Base-by-base conservation (phyloP, 2,888 invertebrate genomes). In the Drosophila rubida region DNA sequence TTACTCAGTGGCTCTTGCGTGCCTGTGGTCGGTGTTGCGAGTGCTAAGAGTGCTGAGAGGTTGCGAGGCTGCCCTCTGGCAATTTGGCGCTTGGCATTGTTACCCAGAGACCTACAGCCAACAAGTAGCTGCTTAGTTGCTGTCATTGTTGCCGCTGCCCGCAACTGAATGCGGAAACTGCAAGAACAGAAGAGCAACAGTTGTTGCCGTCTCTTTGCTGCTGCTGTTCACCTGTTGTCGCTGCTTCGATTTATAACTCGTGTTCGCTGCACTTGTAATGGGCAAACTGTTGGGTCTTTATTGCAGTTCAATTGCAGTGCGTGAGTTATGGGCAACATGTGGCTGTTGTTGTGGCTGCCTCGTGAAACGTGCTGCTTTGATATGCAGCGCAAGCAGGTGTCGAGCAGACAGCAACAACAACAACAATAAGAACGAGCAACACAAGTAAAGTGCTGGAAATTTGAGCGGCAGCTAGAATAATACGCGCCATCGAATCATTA, bases 291-390 rank as follows among this genome's bases (percentile, higher is more conserved):
- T 19, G 3, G 19, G 19, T 3, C 1, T 77, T 78, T 78, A 75
- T 78, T 77, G 69, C 71, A 48, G 45, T 66, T 69, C 69, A 69
- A 76, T 76, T 76, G 71, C 63, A 69, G 49, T 49, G 65, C 70
- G 83, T 82, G 80, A 84, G 73, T 82, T 82, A 82, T 83, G 78
- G 78, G 44, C 75, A 80, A 63, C 62, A 73, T 75, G 78, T 62
- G 57, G 67, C 13, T 59, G 57, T n/a, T n/a, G n/a, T n/a, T n/a
- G n/a, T n/a, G n/a, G n/a, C n/a, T n/a, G n/a, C n/a, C n/a, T n/a
- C n/a, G n/a, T n/a, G n/a, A n/a, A n/a, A n/a, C 74, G 63, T 61
- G 32, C 44, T 37, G 67, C 74, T 80, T 81, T 80, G 79, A 80
- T 79, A 74, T 72, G 22, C 14, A 79, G 77, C 81, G 68, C 55